These are phyloP conservation scores for Heterodera schachtii DNA, from an alignment of 1,140 invertebrate species.

Conservation along the genomic window DNA sequence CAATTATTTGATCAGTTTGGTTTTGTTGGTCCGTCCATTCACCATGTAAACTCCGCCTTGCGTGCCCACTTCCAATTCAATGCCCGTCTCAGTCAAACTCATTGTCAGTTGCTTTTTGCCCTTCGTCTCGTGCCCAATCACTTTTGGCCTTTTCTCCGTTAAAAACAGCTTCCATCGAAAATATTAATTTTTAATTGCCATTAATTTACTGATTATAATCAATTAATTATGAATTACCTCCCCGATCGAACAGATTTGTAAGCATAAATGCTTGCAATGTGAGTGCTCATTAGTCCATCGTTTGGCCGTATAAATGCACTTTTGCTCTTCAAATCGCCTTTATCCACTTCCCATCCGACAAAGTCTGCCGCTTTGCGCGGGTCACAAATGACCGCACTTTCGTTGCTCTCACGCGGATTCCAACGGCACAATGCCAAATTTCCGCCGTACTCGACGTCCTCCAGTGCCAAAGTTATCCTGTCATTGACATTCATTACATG, in stretches of 20 bases:
- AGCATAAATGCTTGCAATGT: slow-evolving; percentile 18
- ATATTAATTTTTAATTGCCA: background rate
- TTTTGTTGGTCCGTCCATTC: too few relatives aligned
- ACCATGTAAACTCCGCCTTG: slow-evolving; percentile 57
- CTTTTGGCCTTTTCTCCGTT: slow-evolving; percentile 40
- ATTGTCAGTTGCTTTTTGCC: background rate
- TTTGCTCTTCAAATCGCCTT: slow-evolving; percentile 34
- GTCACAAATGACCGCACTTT: slow-evolving; percentile 39
- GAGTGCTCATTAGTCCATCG: background rate
- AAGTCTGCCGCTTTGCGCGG: slow-evolving; percentile 46
- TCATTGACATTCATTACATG: background rate
- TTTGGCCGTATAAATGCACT: background rate
- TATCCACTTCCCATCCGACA: slow-evolving; percentile 44
- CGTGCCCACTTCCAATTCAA: slow-evolving; percentile 30
- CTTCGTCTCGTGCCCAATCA: slow-evolving; percentile 30
- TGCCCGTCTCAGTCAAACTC: slow-evolving; percentile 26
- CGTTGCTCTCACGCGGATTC: background rate
- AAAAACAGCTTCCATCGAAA: slow-evolving; percentile 51
- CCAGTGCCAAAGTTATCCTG: slow-evolving; percentile 28
- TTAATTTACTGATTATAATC: background rate
- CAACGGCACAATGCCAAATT: slow-evolving; percentile 44
- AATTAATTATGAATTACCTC: slow-evolving; percentile 16
- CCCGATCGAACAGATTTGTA: slow-evolving; percentile 39
- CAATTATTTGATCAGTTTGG: slow-evolving; percentile 66
- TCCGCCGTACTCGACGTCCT: slow-evolving; percentile 27